Evolutionary conservation across 2,113 vertebrate genomes (phyloP), one percentile per base, ranked within the genome.

Genomic region (Mormyrus lacerda): DNA sequence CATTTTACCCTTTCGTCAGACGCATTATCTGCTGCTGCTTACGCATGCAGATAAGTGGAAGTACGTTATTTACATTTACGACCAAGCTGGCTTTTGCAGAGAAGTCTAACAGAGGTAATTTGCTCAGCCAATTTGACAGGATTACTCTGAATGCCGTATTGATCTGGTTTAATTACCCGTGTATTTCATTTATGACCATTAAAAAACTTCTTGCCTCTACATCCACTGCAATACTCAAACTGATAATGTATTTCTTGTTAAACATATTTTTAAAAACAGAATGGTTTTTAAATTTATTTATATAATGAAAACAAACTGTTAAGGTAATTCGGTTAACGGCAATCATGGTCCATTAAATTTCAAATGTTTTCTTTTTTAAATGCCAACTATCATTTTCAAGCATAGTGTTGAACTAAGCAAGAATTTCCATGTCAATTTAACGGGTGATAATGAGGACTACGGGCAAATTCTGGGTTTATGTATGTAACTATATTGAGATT

Each of bases 71-170:
- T 85, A 85, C 83, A 85, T 47, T 48, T 48, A 85, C 11, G 47
- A 47, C 47, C 73, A 85, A 85, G 47, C 44, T 10, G 24, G n/a
- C 44, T 15, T 85, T 85, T 85, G n/a, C 45, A 13, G 24, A 48
- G 24, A 79, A n/a, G 2, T 85, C 83, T 50, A 24, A 48, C 83
- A n/a, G 82, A 84, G 19, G 82, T 84, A 84, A 84, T 84, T 84
- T 84, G 35, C 82, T 47, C 39, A 44, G 82, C 82, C 82, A 47
- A 47, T 84, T 84, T 84, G 82, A 47, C 82, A 84, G 82, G 47
- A 84, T 45, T 84, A 84, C 44, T 84, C 82, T 84, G 39, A 84
- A 84, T 21, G 42, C 82, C 44, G 21, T 84, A 84, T 84, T 44
- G 82, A 85, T 85, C 83, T 27, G n/a, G 47, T 85, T 85, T 85